Evolutionary conservation across 2,113 vertebrate species (phyloP), one percentile per base, ranked within the genome.

Genomic region (Chlamydotis undulata): DNA sequence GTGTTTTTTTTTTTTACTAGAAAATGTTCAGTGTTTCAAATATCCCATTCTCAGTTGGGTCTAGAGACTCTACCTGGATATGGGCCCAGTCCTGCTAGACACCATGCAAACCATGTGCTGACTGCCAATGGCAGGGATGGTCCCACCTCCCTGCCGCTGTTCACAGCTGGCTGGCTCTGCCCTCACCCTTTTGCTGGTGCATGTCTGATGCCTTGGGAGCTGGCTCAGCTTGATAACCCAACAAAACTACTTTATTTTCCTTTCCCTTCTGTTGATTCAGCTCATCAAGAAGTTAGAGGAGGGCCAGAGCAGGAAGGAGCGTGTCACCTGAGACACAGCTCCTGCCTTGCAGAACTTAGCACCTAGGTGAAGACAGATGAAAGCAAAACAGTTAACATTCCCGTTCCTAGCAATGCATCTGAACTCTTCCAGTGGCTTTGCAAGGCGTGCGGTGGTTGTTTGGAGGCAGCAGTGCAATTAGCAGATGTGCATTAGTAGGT

Each of bases 91-190:
- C 16, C 31, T 68, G 76, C 49, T 26, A 61, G 80, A 56, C 45
- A 26, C 53, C 0, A 0, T 39, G 33, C n/a, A 49, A 47, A 28
- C 26, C 63, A 10, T 19, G 88, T 76, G 50, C 55, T 73, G 87
- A 3, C 50, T 92, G 90, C 71, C 76, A 57, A 1, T 5, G 33
- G 31, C 45, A n/a, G 79, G 47, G 50, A 26, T 10, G 55, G 89
- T 86, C 79, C 55, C 85, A 65, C 26, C 22, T 56, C 59, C 0
- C 10, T 24, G 63, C 79, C 70, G 85, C 81, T 64, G 52, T 35
- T 89, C 47, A 43, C 60, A 79, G 57, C 95, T 92, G 90, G 21
- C 75, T 77, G 83, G 12, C 52, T 93, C 91, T 94, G 83, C 60
- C 57, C 52, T 90, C 14, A 2, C 50, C 53, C 41, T 57, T 74